These are phyloP conservation scores for Anhinga rufa DNA, from an alignment of 2,113 vertebrate species.

Conservation along the genomic window DNA sequence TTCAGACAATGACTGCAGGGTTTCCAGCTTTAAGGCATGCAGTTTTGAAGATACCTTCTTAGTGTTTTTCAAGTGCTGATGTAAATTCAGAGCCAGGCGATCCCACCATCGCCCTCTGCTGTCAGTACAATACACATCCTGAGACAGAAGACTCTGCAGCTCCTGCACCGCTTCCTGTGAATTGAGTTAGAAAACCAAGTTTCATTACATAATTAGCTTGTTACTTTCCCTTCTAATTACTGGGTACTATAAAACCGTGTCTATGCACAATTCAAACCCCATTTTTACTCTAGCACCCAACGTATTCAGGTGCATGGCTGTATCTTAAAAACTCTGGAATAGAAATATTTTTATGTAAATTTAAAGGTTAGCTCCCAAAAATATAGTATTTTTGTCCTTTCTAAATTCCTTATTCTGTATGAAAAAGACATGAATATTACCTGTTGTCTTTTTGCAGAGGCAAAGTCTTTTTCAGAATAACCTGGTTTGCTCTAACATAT, in stretches of 20 bases:
- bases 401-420: neutral
- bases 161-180: constrained; percentile 85
- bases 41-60: constrained; percentile 69
- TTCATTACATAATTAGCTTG: neutral
- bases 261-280: neutral
- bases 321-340: neutral
- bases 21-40: neutral
- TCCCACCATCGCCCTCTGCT: constrained; percentile 97
- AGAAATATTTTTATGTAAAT: neutral
- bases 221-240: neutral
- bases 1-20: neutral
- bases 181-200: neutral
- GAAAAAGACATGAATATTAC: neutral
- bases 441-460: neutral
- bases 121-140: constrained; percentile 84
- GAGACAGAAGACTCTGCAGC: constrained; percentile 80
- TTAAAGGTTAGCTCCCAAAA: neutral
- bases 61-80: constrained; percentile 87
- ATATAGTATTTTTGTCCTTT: neutral
- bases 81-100: constrained; percentile 89
- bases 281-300: neutral
- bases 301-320: rapidly evolving
- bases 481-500: neutral
- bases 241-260: neutral
- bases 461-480: neutral